Conservation (phyloP, 1,140 invertebrate genomes). For the Drosophila sechellia region DNA sequence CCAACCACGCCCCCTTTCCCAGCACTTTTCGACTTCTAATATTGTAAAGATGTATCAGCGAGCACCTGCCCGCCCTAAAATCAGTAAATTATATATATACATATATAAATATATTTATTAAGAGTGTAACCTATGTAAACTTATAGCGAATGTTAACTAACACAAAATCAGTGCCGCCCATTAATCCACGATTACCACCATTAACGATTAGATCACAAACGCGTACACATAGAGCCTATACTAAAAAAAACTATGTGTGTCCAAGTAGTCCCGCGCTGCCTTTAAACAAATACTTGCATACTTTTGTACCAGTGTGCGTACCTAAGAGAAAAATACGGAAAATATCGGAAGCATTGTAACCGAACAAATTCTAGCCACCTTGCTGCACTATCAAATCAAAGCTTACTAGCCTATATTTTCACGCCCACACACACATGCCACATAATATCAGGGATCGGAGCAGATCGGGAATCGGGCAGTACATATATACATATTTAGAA, state of each 20-base stretch:
- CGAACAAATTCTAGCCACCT: constrained; percentile 44
- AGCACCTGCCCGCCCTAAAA: constrained; percentile 32
- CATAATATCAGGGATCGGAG: constrained; percentile 14
- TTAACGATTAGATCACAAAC: constrained; percentile 69
- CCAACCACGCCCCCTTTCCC: not conserved
- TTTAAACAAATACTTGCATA: constrained; percentile 74
- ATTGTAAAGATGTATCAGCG: constrained; percentile 49
- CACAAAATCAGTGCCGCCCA: constrained; percentile 82
- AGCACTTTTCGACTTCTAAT: constrained; percentile 36
- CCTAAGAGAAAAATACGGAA: constrained; percentile 53
- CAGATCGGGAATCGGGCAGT: constrained; percentile 1
- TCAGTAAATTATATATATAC: constrained; percentile 29
- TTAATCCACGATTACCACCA: constrained; percentile 83
- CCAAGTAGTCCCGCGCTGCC: constrained; percentile 77
- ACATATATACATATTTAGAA: not conserved
- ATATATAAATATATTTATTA: constrained; percentile 49
- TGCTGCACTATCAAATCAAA: constrained; percentile 55
- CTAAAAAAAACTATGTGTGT: constrained; percentile 55
- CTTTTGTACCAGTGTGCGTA: constrained; percentile 79
- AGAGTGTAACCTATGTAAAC: constrained; percentile 52
- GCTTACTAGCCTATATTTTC: constrained; percentile 59
- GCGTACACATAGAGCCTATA: constrained; percentile 46
- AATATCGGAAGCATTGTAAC: constrained; percentile 17
- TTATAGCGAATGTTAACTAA: constrained; percentile 80
- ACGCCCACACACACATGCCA: constrained; percentile 5